Evolutionary conservation across 2,113 vertebrate genomes (phyloP), one percentile per base, ranked within the genome.

Genomic region (Lampris incognitus): DNA sequence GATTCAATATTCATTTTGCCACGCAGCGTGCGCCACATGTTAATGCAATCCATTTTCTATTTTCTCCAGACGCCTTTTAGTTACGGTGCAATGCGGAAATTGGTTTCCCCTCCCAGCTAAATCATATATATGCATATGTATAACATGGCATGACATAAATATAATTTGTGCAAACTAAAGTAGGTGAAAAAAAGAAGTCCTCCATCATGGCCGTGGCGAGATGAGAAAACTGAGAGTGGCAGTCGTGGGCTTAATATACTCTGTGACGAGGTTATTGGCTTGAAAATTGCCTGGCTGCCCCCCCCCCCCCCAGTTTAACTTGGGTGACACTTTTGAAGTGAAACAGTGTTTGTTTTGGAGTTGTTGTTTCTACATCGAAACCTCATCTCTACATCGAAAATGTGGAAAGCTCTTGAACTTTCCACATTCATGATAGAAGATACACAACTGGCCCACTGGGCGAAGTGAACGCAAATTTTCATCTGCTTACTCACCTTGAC

Each of bases 41-140:
- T 88, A 89, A 88, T 86, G 77, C 71, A 87, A 91, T 89, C 73
- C 61, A 82, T 89, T 89, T 88, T 81, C 81, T 63, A 79, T 88
- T 90, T 86, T 85, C 78, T 78, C 49, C 54, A 63, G 83, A 74
- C 11, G 60, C 87, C 24, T 90, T 87, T 89, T 86, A 88, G 83
- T 88, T 86, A 83, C 11, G 67, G 82, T 70, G 83, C 65, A 62
- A 46, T 51, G 51, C 54, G 70, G 58, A 86, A 85, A 89, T 85
- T 79, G 66, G 66, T 89, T 90, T 85, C 36, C 72, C 67, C 24
- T 76, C 77, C 50, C 66, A 82, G 74, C 69, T 59, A 63, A 78
- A 80, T 81, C 52, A 64, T 59, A 11, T 49, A 57, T 52, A 71
- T 79, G 74, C 54, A 82, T 76, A 85, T 49, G 74, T 79, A 76